These are phyloP conservation scores for Ivindomyrus marchei DNA, from an alignment of 2,113 vertebrate genomes.

Conservation along the genomic window DNA sequence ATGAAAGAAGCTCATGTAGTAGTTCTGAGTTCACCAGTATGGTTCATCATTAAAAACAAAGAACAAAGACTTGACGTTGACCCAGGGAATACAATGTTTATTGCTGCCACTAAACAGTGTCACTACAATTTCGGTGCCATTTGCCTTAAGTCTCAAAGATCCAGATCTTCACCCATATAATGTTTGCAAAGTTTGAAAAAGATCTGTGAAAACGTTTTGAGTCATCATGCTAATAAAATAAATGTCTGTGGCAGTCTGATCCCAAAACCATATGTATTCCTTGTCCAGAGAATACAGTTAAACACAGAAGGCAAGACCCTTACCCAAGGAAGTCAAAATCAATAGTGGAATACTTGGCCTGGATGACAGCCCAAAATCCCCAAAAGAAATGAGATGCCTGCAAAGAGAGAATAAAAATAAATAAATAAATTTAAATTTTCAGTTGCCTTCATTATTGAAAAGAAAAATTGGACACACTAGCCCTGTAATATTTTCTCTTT, in stretches of 20 bases:
- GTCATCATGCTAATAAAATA: background rate
- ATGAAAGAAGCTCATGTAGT: background rate
- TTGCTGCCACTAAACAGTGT: background rate
- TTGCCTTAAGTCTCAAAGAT: background rate
- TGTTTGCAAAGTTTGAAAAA: background rate
- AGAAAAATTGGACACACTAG: background rate
- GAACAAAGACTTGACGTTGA: background rate
- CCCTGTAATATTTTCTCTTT: background rate
- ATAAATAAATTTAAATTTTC: background rate
- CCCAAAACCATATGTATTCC: background rate
- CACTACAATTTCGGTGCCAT: background rate
- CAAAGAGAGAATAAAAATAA: constrained; percentile 10
- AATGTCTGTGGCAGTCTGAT: background rate
- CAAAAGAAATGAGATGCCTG: constrained; percentile 96
- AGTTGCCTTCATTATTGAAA: background rate
- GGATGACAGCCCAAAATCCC: constrained; percentile 95
- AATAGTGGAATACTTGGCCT: constrained; percentile 90
- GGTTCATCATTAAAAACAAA: too few species aligned
- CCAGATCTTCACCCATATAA: background rate
- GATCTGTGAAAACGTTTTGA: background rate
- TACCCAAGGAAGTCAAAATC: constrained; percentile 94
- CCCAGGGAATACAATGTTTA: background rate
- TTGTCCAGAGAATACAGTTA: background rate
- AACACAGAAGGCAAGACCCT: constrained; percentile 2
- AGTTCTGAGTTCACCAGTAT: background rate